Evolutionary conservation across 1,140 invertebrate genomes (phyloP), one percentile per base, ranked within the genome.

Genomic region (Drosophila kohkoa): DNA sequence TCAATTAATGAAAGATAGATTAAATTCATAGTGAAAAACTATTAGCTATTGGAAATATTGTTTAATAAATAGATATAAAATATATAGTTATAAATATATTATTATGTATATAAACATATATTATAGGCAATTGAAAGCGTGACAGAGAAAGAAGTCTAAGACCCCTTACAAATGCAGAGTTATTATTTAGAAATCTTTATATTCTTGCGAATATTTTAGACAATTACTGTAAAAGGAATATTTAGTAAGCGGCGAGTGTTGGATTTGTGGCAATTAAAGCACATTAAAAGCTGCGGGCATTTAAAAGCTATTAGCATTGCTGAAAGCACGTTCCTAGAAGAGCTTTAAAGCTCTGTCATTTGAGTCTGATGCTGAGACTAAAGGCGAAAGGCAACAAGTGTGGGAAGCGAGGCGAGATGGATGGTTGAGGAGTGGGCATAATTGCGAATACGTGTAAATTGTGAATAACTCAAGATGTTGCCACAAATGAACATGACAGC

Each of bases 401-500:
- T 25, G 20, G 20, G 20, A 11, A 45, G 5, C 43, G 5, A 13
- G 13, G 2, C 20, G 15, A 35, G n/a, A 35, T 35, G 52, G 7
- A 46, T 15, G 5, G 5, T 41, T 10, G 38, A 52, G n/a, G 3
- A 13, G 10, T 52, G 51, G 35, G 35, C 60, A 63, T 63, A 64
- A 52, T 64, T 52, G 20, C 16, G 35, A 51, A 52, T 43, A 52
- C 52, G 52, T 57, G 43, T 57, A 48, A 58, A 57, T 16, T 55
- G 32, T 35, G 43, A 35, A 67, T 43, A 38, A 32, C 45, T 62
- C 45, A 32, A 30, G 35, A 60, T 30, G 48, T 52, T 32, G 59
- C 46, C 32, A 25, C 11, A 32, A 32, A n/a, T 35, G 46, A 58
- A 68, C 46, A 68, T 59, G 64, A 67, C 62, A 71, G 43, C 68